Conservation (phyloP, 2,888 invertebrate genomes). For the Caenorhabditis macrosperma region DNA sequence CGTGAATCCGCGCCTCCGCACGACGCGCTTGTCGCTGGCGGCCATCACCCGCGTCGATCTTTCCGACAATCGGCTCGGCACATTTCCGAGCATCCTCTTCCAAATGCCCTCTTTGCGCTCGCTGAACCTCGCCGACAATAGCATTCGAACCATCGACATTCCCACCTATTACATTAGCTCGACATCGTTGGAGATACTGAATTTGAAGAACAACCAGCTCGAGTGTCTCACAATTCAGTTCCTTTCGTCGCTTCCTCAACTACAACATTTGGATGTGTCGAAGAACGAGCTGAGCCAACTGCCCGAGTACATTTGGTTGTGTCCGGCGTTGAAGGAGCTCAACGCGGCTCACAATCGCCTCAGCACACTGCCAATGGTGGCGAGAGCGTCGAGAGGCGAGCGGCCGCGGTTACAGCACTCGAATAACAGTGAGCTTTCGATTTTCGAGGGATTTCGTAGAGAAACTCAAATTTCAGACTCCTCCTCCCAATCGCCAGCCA, state of each 20-base stretch:
- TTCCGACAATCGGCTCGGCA: slow-evolving; percentile 89
- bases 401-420: slow-evolving; percentile 29
- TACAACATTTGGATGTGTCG: slow-evolving; percentile 87
- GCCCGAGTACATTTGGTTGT: slow-evolving; percentile 90
- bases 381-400: slow-evolving; percentile 42
- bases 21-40: slow-evolving; percentile 84
- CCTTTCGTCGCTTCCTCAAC: slow-evolving; percentile 65
- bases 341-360: slow-evolving; percentile 63
- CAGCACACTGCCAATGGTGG: slow-evolving; percentile 64
- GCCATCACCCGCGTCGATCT: slow-evolving; percentile 95
- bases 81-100: slow-evolving; percentile 89
- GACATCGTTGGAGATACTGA: slow-evolving; percentile 84
- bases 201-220: slow-evolving; percentile 91
- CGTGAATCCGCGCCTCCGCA: slow-evolving; percentile 88
- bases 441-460: no score
- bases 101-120: slow-evolving; percentile 85
- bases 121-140: slow-evolving; percentile 62
- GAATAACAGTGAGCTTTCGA: slow-evolving; percentile 17
- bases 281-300: slow-evolving; percentile 91
- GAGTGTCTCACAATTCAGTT: slow-evolving; percentile 84
- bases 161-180: slow-evolving; percentile 68
- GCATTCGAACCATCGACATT: slow-evolving; percentile 58
- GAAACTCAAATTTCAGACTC: no score
- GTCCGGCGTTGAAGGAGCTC: slow-evolving; percentile 86
- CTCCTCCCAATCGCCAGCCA: slow-evolving; percentile 28